phyloP scores from a whole-genome alignment of 2,113 vertebrate species.

The Morone saxatilis region DNA sequence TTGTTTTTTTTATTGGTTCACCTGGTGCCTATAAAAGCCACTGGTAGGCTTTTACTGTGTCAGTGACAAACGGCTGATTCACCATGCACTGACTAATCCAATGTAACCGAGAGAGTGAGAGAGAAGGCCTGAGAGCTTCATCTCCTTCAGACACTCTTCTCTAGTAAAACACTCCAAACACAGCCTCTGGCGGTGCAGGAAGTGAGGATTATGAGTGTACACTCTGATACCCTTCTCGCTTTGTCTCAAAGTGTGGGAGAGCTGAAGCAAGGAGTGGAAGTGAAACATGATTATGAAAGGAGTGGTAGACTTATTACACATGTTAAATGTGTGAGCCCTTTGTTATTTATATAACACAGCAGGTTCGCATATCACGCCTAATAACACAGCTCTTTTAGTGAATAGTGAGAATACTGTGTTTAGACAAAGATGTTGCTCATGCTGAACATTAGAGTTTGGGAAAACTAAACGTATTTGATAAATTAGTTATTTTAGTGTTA shows the following conservation, averaged over 20 bases:
- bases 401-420: background rate
- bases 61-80: conserved; percentile 77
- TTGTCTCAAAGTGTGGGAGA: conserved; percentile 49
- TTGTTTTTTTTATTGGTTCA: conserved; percentile 70
- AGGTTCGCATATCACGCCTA: conserved; percentile 6
- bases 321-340: conserved; percentile 25
- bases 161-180: conserved; percentile 74
- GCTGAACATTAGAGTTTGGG: background rate
- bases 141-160: conserved; percentile 71
- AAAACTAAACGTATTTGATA: background rate
- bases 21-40: conserved; percentile 78
- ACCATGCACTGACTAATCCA: conserved; percentile 73
- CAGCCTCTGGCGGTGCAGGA: conserved; percentile 68
- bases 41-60: conserved; percentile 70
- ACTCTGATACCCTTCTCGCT: conserved; percentile 40
- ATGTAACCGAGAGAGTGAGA: conserved; percentile 40
- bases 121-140: conserved; percentile 49
- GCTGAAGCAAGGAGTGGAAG: conserved; percentile 31
- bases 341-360: conserved; percentile 30
- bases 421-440: background rate
- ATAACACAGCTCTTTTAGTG: background rate
- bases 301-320: conserved; percentile 34
- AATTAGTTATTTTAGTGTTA: background rate
- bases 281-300: conserved; percentile 55
- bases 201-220: conserved; percentile 71